These are phyloP conservation scores for Dicyrtomina minuta DNA, from an alignment of 2,888 invertebrate genomes.

Conservation along the genomic window DNA sequence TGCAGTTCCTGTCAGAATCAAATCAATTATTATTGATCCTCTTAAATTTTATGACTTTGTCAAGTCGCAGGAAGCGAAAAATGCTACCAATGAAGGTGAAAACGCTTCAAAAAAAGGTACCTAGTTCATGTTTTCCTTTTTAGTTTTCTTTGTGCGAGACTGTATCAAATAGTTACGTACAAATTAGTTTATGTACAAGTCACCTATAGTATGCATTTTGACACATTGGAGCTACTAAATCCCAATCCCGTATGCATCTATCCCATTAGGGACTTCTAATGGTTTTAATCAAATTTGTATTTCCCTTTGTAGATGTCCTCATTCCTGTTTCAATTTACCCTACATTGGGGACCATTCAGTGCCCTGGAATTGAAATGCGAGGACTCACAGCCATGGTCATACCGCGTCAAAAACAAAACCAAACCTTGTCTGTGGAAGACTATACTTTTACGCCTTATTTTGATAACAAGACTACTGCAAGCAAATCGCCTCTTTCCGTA, in stretches of 20 bases:
- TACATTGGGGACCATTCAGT: constrained; percentile 61
- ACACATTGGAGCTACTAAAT: too few relatives aligned
- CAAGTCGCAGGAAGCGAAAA: background rate
- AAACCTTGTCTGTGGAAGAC: constrained; percentile 29
- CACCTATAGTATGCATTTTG: too few relatives aligned
- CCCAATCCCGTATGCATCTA: too few relatives aligned
- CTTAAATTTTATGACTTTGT: background rate
- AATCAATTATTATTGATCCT: constrained; percentile 22
- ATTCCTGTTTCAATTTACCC: constrained; percentile 59
- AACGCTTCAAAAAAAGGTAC: too few relatives aligned
- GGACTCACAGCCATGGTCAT: constrained; percentile 77
- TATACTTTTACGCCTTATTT: constrained; percentile 35
- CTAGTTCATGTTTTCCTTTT: too few relatives aligned
- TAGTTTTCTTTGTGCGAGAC: too few relatives aligned
- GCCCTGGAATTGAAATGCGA: constrained; percentile 75
- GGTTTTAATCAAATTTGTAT: too few relatives aligned
- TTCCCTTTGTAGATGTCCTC: too few relatives aligned
- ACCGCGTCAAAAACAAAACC: constrained; percentile 58
- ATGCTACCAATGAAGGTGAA: too few relatives aligned
- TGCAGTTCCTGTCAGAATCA: constrained; percentile 23
- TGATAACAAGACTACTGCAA: background rate
- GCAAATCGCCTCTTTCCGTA: background rate
- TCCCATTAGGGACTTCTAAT: too few relatives aligned
- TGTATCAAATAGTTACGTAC: background rate
- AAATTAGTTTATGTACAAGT: background rate